These are phyloP conservation scores for Limnephilus marmoratus DNA, from an alignment of 2,888 invertebrate genomes.

Conservation along the genomic window DNA sequence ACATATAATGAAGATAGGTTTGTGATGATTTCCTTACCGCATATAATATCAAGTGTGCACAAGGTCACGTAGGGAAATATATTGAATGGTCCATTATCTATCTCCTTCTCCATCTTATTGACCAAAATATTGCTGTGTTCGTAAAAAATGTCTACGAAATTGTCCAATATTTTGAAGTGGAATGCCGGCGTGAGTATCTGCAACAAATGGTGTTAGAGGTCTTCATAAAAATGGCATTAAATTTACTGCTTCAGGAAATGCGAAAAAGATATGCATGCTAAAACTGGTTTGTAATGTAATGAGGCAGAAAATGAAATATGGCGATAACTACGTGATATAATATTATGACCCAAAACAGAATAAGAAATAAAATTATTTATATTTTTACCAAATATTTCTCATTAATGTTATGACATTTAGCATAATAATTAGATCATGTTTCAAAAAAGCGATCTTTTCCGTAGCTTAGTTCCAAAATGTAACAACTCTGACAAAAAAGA, in stretches of 20 bases:
- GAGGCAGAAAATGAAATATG: neutral
- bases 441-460: too few relatives aligned
- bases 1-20: neutral
- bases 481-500: too few relatives aligned
- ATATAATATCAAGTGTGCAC: conserved; percentile 82
- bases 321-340: neutral
- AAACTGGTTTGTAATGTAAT: neutral
- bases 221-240: neutral
- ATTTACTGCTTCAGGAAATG: neutral
- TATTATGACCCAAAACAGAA: neutral
- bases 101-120: conserved; percentile 73
- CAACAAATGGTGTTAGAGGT: conserved; percentile 5
- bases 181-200: conserved; percentile 82
- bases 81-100: conserved; percentile 74
- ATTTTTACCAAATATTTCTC: neutral
- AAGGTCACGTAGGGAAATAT: conserved; percentile 79
- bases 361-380: neutral
- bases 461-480: too few relatives aligned
- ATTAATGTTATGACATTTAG: too few relatives aligned
- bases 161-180: conserved; percentile 83
- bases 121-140: conserved; percentile 78
- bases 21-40: conserved; percentile 74
- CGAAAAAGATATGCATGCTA: neutral
- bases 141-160: conserved; percentile 81
- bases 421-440: too few relatives aligned